Conservation (phyloP, 2,113 vertebrate species). For the Trochalopteron elliotii region DNA sequence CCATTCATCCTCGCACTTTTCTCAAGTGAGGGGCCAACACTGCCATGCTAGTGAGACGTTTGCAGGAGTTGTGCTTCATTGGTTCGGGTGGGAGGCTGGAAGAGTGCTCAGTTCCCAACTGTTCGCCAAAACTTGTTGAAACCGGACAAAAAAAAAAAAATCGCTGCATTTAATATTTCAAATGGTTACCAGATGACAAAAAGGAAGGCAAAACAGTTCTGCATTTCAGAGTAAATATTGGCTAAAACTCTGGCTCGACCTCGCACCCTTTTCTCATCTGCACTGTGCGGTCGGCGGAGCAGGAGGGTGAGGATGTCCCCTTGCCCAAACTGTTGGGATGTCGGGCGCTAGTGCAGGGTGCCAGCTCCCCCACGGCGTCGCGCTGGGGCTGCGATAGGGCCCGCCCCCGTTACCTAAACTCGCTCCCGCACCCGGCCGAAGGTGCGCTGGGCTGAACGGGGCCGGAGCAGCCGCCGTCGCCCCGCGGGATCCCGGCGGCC, state of each 20-base stretch:
- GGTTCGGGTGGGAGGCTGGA: not conserved
- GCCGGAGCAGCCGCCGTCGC: not conserved
- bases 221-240: constrained; percentile 22
- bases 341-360: rapidly evolving
- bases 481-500: not conserved
- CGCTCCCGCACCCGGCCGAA: rapidly evolving
- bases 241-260: not conserved
- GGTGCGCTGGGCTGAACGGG: not conserved
- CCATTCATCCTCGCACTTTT: not conserved
- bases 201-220: not conserved
- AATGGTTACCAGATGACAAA: constrained; percentile 38
- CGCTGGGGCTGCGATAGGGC: not conserved
- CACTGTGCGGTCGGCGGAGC: not conserved
- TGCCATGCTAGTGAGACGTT: not conserved
- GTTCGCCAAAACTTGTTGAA: constrained; percentile 67
- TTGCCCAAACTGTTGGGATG: no score
- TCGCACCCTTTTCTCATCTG: not conserved
- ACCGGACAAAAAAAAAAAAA: not conserved
- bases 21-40: not conserved
- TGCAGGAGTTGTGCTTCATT: not conserved
- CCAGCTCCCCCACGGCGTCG: rapidly evolving
- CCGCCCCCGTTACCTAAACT: not conserved
- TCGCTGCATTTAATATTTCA: not conserved
- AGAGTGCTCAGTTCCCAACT: constrained; percentile 30
- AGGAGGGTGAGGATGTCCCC: not conserved